Evolutionary conservation across 2,113 vertebrate species (phyloP).

Genomic region (Equus przewalskii): DNA sequence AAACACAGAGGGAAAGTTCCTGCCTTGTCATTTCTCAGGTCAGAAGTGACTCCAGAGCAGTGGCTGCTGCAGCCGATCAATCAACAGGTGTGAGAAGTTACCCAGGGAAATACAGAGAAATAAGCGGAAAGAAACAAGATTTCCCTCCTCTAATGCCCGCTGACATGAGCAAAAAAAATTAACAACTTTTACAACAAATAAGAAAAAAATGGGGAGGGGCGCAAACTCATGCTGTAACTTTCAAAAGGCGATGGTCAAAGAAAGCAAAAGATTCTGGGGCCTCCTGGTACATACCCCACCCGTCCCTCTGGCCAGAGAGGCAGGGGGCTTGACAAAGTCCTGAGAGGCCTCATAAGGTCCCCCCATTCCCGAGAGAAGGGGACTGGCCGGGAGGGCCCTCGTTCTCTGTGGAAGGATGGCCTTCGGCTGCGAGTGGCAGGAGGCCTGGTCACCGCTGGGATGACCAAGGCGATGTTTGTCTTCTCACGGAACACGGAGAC

Average conservation of each 20-base stretch:
- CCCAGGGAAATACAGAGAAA: background rate
- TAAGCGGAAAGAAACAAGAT: background rate
- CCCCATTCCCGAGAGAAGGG: no score
- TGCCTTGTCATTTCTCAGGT: background rate
- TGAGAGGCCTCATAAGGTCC: no score
- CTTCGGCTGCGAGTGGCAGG: background rate
- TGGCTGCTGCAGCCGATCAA: accelerated
- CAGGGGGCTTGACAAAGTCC: background rate
- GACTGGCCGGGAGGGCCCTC: accelerated
- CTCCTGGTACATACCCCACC: background rate
- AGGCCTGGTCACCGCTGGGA: background rate
- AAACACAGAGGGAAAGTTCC: no score
- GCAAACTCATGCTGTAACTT: background rate
- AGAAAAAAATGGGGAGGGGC: no score
- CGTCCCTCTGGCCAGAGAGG: background rate
- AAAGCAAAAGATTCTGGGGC: background rate
- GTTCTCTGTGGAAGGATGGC: accelerated
- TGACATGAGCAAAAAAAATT: background rate
- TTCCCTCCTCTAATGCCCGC: background rate
- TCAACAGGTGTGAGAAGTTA: background rate
- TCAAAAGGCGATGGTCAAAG: background rate
- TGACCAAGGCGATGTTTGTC: background rate
- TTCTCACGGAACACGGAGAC: background rate
- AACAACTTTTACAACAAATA: background rate
- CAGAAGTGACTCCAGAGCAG: background rate